These are phyloP conservation scores for Phortica variegata DNA, from an alignment of 1,140 invertebrate genomes.

Conservation along the genomic window DNA sequence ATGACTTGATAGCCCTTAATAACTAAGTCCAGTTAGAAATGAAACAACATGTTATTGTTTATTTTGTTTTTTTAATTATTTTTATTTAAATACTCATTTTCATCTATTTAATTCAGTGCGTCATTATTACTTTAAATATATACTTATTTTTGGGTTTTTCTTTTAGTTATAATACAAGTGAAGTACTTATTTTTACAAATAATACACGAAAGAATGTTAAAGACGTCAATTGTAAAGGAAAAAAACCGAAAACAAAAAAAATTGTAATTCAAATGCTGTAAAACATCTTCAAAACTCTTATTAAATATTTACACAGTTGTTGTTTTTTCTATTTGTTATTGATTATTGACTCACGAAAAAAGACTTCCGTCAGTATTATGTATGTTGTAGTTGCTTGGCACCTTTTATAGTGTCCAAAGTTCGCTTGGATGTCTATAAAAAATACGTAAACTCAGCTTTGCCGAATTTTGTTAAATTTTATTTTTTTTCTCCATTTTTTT, in stretches of 20 bases:
- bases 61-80: slow-evolving; percentile 19
- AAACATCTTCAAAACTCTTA: slow-evolving; percentile 28
- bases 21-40: no score
- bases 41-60: slow-evolving; percentile 1
- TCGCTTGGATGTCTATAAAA: slow-evolving; percentile 1
- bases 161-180: slow-evolving; percentile 47
- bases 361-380: slow-evolving; percentile 8
- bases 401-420: not conserved
- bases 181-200: slow-evolving; percentile 32
- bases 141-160: slow-evolving; percentile 25
- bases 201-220: slow-evolving; percentile 23
- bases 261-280: slow-evolving; percentile 4
- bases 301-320: slow-evolving; percentile 48
- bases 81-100: slow-evolving; percentile 52
- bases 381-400: slow-evolving; percentile 1
- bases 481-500: slow-evolving; percentile 22
- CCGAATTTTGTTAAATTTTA: slow-evolving; percentile 20
- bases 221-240: slow-evolving; percentile 15
- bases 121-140: slow-evolving; percentile 40
- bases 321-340: slow-evolving; percentile 32
- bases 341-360: slow-evolving; percentile 24
- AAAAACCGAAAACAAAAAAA: slow-evolving; percentile 16
- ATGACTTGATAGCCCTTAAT: slow-evolving; percentile 18
- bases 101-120: slow-evolving; percentile 56
- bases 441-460: no score